These are phyloP conservation scores for Odocoileus hemionus DNA, from an alignment of 2,113 vertebrate species.

Conservation along the genomic window DNA sequence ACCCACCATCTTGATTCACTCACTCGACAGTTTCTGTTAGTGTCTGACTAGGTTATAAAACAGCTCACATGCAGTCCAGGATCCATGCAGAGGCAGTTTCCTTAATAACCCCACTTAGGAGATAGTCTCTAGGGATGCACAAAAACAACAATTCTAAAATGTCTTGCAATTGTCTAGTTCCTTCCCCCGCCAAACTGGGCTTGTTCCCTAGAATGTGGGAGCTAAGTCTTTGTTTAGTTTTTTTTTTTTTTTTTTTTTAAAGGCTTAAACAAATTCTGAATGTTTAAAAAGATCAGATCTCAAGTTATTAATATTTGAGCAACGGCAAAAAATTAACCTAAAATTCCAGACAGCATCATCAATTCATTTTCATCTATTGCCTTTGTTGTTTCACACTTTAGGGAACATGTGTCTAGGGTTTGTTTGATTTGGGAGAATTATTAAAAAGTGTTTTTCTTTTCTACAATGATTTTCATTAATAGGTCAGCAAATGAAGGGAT, in stretches of 20 bases:
- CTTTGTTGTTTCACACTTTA: constrained; percentile 58
- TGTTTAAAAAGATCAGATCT: constrained; percentile 61
- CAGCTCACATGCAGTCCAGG: fast-evolving
- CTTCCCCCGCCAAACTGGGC: background rate
- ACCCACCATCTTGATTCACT: background rate
- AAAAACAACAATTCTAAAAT: no score
- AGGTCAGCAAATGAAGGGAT: constrained; percentile 56
- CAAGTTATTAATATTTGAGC: constrained; percentile 69
- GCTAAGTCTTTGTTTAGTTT: constrained; percentile 32
- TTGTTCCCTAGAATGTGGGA: background rate
- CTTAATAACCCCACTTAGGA: background rate
- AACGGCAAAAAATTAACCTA: constrained; percentile 52
- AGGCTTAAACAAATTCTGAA: constrained; percentile 40
- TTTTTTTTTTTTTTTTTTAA: constrained; percentile 46
- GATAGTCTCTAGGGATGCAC: background rate
- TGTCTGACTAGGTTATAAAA: background rate
- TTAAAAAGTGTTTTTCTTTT: constrained; percentile 44
- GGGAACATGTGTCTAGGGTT: constrained; percentile 41
- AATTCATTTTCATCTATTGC: constrained; percentile 48
- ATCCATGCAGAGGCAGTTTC: background rate
- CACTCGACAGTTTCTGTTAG: background rate
- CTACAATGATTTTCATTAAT: constrained; percentile 53
- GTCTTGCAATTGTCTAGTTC: background rate
- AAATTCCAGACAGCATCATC: constrained; percentile 31
- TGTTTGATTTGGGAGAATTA: constrained; percentile 53